phyloP scores from a whole-genome alignment of 2,113 vertebrate species.

The Pangasianodon gigas region DNA sequence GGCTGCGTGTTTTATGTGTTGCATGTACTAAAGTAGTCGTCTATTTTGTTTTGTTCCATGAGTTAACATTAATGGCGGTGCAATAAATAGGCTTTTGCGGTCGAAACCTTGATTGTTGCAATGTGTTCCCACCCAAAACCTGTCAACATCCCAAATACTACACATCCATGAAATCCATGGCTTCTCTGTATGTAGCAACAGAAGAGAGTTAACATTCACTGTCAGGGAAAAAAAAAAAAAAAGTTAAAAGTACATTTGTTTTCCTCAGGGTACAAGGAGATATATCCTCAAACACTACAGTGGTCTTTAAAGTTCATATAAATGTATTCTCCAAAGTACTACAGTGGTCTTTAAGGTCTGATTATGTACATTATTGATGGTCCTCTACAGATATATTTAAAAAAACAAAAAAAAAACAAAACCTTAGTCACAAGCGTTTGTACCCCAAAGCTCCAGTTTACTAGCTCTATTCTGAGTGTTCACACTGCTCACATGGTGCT shows the following conservation, averaged over 20 bases:
- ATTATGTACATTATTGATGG: not conserved
- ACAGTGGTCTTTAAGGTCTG: not conserved
- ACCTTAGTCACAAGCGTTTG: not conserved
- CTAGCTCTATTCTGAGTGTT: not conserved
- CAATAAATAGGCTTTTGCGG: slow-evolving; percentile 10
- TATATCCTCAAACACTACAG: not conserved
- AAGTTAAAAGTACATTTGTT: not conserved
- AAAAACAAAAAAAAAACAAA: no score
- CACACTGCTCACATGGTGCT: not conserved
- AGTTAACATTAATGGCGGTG: not conserved
- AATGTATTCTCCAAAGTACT: not conserved
- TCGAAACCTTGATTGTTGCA: slow-evolving; percentile 39
- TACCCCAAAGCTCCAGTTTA: not conserved
- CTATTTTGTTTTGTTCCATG: not conserved
- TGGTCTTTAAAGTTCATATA: not conserved
- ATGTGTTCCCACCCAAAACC: slow-evolving; percentile 20
- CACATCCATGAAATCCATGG: not conserved
- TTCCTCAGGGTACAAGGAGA: no score
- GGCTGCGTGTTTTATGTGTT: not conserved
- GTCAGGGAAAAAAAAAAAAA: not conserved
- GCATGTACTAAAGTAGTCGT: not conserved
- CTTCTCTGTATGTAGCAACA: not conserved
- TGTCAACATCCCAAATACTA: not conserved
- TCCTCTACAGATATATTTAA: no score
- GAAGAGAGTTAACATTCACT: not conserved